These are phyloP conservation scores for Calidris pugnax DNA, from an alignment of 2,113 vertebrate species.

Conservation along the genomic window DNA sequence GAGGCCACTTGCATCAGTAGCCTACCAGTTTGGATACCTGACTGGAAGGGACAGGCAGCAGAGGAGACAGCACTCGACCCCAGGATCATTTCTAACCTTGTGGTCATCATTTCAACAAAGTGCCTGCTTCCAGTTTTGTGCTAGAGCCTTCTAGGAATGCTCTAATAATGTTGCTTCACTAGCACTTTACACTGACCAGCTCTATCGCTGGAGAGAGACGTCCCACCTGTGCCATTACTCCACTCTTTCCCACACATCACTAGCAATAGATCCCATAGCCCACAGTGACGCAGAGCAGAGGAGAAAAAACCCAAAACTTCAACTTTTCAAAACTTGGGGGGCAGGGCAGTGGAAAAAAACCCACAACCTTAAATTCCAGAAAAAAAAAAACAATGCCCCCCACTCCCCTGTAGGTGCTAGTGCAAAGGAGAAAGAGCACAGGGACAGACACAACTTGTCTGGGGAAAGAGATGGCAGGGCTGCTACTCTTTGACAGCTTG, in stretches of 20 bases:
- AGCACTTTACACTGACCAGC: not conserved
- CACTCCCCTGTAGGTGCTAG: not conserved
- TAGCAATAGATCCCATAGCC: not conserved
- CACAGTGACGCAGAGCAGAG: not conserved
- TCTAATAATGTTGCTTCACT: not conserved
- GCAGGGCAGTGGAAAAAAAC: rapidly evolving
- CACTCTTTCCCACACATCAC: not conserved
- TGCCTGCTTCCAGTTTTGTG: not conserved
- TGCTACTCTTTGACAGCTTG: not conserved
- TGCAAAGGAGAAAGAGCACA: not conserved
- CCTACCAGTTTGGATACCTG: not conserved
- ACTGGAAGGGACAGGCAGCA: not conserved
- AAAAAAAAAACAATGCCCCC: not conserved
- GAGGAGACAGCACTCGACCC: not conserved
- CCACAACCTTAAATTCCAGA: not conserved
- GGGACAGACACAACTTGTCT: not conserved
- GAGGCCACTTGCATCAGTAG: not conserved
- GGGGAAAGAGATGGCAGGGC: not conserved
- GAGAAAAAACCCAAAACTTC: not conserved
- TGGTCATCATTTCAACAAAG: not conserved
- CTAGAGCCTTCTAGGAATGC: not conserved
- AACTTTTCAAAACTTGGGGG: not conserved
- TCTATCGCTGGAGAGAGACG: not conserved
- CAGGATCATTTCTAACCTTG: not conserved
- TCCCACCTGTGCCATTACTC: not conserved